Percentiles rank a stretch among this genome's conserved stretches.
Conservation (phyloP, 1,140 invertebrate genomes). For the Drosophila baimaii region DNA sequence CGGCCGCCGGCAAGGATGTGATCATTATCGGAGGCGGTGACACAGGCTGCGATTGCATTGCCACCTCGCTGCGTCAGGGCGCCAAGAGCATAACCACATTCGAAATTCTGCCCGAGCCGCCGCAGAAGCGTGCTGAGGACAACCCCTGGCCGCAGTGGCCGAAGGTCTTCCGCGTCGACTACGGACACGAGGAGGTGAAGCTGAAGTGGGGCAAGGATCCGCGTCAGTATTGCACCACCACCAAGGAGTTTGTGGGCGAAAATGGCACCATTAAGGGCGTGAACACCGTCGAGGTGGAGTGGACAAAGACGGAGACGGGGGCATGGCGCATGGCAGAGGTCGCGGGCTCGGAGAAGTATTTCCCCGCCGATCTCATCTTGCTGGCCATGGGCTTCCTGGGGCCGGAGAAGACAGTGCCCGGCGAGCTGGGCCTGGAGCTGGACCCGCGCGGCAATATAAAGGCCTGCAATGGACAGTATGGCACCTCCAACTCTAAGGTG, state of each 20-base stretch:
- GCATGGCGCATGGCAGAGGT: constrained; percentile 97
- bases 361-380: constrained; percentile 95
- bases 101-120: constrained; percentile 98
- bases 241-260: constrained; percentile 97
- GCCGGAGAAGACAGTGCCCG: constrained; percentile 95
- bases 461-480: constrained; percentile 91
- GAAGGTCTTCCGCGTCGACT: constrained; percentile 97
- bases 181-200: constrained; percentile 98
- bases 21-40: constrained; percentile 99
- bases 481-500: constrained; percentile 92
- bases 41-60: constrained; percentile 99
- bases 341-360: constrained; percentile 91
- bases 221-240: constrained; percentile 95
- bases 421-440: constrained; percentile 92
- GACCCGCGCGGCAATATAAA: constrained; percentile 97
- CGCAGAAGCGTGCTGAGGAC: constrained; percentile 90
- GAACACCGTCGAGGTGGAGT: constrained; percentile 94
- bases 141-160: constrained; percentile 99
- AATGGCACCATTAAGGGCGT: constrained; percentile 95
- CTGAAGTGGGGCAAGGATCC: constrained; percentile 97
- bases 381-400: constrained; percentile 99
- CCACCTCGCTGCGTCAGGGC: constrained; percentile 97
- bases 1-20: constrained; percentile 97
- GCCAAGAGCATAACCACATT: constrained; percentile 98
- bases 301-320: constrained; percentile 96